Conservation (phyloP, 2,888 invertebrate species). For the Augochlorella aurata region DNA sequence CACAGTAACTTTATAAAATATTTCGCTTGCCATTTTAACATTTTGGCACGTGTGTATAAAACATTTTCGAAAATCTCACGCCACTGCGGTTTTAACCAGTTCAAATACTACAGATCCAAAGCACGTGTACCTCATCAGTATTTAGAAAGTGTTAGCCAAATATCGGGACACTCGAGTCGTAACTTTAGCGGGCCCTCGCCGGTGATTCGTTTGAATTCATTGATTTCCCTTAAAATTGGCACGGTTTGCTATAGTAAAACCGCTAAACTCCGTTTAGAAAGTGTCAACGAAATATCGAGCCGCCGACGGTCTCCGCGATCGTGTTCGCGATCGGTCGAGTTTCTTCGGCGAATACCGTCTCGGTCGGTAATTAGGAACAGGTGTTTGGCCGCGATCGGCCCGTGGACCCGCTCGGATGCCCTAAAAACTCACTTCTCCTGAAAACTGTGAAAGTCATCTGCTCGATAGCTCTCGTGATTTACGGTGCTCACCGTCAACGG, state of each 20-base stretch:
- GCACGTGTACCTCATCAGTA: background rate
- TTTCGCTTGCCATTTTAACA: no score
- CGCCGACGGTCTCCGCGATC: background rate
- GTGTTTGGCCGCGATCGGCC: background rate
- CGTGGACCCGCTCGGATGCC: background rate
- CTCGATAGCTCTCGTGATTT: conserved; percentile 13
- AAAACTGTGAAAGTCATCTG: conserved; percentile 30
- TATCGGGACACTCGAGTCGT: background rate
- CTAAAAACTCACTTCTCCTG: background rate
- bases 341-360: background rate
- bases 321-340: background rate
- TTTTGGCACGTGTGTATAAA: no score
- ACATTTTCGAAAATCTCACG: no score
- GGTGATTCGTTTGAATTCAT: background rate
- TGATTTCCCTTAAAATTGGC: background rate
- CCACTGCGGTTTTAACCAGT: no score
- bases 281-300: background rate
- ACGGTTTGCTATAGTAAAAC: background rate
- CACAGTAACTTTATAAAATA: no score
- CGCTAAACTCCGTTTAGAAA: background rate
- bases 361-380: background rate
- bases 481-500: conserved; percentile 1
- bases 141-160: background rate
- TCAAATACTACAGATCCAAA: no score
- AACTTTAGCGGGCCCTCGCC: background rate